Percentiles rank a stretch among this genome's conserved stretches.
Conservation (phyloP, 2,113 vertebrate species). For the Salvelinus alpinus region DNA sequence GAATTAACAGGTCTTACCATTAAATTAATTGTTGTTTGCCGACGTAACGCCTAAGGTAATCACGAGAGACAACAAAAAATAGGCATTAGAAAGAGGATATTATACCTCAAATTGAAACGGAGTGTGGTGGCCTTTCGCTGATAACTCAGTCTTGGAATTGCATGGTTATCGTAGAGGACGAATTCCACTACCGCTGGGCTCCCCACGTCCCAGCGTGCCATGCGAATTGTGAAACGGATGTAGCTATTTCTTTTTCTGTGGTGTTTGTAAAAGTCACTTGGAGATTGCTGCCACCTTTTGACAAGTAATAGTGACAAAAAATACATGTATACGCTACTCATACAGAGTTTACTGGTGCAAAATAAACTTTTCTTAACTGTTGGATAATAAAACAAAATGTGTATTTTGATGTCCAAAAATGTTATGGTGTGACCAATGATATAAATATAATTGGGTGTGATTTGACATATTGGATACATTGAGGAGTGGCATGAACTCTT, state of each 20-base stretch:
- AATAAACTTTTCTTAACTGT: too few relatives aligned
- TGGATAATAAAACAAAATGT: too few relatives aligned
- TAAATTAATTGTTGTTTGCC: background rate
- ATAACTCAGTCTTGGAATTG: background rate
- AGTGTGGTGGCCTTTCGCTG: constrained; percentile 3
- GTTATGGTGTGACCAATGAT: background rate
- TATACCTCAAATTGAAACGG: constrained; percentile 31
- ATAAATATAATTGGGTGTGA: too few relatives aligned
- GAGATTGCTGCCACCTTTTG: background rate
- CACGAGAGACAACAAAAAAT: constrained; percentile 10
- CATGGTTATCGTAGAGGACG: constrained; percentile 28
- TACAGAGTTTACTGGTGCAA: too few relatives aligned
- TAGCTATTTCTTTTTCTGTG: background rate
- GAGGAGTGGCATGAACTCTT: too few relatives aligned
- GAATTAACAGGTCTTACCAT: too few relatives aligned
- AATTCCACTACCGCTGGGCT: constrained; percentile 14
- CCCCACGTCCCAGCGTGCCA: constrained; percentile 15
- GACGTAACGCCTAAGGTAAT: background rate
- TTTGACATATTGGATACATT: too few relatives aligned
- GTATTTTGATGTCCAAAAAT: background rate
- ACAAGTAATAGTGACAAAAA: background rate
- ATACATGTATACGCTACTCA: background rate
- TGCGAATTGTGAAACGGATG: constrained; percentile 12
- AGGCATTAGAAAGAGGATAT: background rate
- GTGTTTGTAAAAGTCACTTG: background rate